Evolutionary conservation across 2,113 vertebrate species (phyloP), one percentile per base, ranked within the genome.

Genomic region (Macaca nemestrina): DNA sequence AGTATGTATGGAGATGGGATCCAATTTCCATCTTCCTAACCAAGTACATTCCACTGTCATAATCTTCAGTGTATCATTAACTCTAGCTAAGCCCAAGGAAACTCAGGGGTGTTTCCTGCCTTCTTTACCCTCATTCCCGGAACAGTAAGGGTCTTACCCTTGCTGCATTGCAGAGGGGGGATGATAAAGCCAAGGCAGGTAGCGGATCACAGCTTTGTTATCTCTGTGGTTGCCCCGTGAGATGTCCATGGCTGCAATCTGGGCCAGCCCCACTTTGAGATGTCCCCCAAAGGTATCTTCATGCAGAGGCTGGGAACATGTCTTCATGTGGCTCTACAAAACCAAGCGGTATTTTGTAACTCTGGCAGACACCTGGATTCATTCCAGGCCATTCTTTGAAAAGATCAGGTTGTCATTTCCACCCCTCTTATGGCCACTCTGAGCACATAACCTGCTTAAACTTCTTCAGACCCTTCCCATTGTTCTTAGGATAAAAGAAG

Each of bases 221-320:
- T 99, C 99, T 88, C 99, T 99, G 97, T 99, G 99, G 98, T 99
- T 99, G 96, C 99, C 99, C 97, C 99, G 99, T 79, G 99, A 99
- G 98, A 99, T 99, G 98, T 99, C 99, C 99, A 99, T 99, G 95
- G 99, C 99, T 55, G 99, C 99, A 35, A 99, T 99, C 98, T 99
- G 99, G 88, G 99, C 99, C 98, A 99, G 98, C 57, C 99, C 99
- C 86, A 99, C 99, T 98, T 99, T 99, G 97, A 99, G 99, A 97
- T 99, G 99, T 59, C 99, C 99, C 18, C 99, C 99, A 72, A 99
- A 99, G 0, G 99, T 99, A 94, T 99, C 99, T 98, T 99, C 99
- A 25, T 99, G 99, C 95, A 99, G 98, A 10, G 99, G 99, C 98
- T 99, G 99, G 97, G 99, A 99, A 97, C 99, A 99, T 9, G 99